Percentiles rank a stretch among this genome's conserved stretches.
These are phyloP conservation scores for Prunella strophiata DNA, from an alignment of 2,797 vertebrate genomes.

Conservation along the genomic window DNA sequence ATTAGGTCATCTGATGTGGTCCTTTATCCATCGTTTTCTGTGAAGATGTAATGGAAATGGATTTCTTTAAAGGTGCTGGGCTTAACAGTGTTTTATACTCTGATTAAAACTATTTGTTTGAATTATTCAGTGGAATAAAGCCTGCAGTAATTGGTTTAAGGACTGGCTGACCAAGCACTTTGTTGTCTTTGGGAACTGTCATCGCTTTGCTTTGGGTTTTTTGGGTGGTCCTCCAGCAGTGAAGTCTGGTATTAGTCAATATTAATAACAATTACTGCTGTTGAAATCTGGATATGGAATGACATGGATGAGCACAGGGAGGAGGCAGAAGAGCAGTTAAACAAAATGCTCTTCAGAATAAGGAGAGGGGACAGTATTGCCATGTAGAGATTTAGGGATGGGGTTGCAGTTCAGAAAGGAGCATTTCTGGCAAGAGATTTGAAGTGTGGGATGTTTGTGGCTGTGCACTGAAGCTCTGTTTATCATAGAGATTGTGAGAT, in stretches of 20 bases:
- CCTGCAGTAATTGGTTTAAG: conserved; percentile 20
- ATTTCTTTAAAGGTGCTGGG: background rate
- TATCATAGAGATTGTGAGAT: background rate
- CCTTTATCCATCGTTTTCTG: background rate
- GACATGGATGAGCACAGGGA: background rate
- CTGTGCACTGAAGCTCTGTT: background rate
- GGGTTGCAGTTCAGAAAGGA: background rate
- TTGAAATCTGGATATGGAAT: background rate
- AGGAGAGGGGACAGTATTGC: background rate
- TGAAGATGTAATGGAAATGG: background rate
- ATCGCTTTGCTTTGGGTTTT: background rate
- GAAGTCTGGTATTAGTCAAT: background rate
- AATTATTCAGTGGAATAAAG: conserved; percentile 26
- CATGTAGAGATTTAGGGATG: background rate
- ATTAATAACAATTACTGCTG: background rate
- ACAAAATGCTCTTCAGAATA: background rate
- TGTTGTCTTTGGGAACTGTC: background rate
- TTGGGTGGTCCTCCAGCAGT: background rate
- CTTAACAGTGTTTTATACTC: background rate
- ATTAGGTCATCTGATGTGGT: background rate
- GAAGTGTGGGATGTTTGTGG: background rate
- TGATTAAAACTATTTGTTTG: conserved; percentile 19
- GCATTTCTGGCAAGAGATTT: background rate
- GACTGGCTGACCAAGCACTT: conserved; percentile 10
- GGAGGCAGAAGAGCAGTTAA: background rate